A percentile compares a stretch with the other conserved stretches of the same genome.
These are phyloP conservation scores for Neelides sp. DNA, from an alignment of 1,140 invertebrate genomes.

Conservation along the genomic window DNA sequence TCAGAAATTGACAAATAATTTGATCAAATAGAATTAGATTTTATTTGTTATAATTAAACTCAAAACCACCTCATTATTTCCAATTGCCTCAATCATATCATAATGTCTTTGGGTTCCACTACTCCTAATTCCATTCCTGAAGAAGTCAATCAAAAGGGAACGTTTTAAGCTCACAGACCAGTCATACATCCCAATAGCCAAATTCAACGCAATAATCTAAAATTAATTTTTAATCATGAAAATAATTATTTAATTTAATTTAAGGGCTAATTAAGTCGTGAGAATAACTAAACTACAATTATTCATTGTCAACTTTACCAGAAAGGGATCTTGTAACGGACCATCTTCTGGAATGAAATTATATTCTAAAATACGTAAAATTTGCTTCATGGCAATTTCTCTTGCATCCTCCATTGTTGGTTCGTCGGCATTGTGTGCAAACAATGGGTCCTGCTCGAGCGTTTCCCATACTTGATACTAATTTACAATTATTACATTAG, in stretches of 20 bases:
- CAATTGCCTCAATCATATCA: conserved; percentile 34
- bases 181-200: conserved; percentile 42
- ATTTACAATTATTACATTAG: too few species aligned
- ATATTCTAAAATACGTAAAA: conserved; percentile 40
- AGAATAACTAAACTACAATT: neutral
- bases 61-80: conserved; percentile 8
- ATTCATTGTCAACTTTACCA: conserved; percentile 7
- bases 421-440: conserved; percentile 37
- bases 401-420: conserved; percentile 53
- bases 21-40: neutral
- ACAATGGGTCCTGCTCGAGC: conserved; percentile 44
- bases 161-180: conserved; percentile 41
- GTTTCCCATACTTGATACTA: conserved; percentile 43
- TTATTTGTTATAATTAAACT: neutral
- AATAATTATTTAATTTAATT: neutral
- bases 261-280: neutral
- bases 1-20: neutral
- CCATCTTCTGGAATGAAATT: conserved; percentile 40
- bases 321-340: conserved; percentile 37
- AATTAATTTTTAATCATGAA: neutral
- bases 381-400: conserved; percentile 37
- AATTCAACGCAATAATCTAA: conserved; percentile 33
- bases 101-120: conserved; percentile 40
- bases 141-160: conserved; percentile 34
- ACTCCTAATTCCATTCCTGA: conserved; percentile 31